These are phyloP conservation scores for Eleutherodactylus coqui DNA, from an alignment of 2,797 vertebrate species.

Conservation along the genomic window DNA sequence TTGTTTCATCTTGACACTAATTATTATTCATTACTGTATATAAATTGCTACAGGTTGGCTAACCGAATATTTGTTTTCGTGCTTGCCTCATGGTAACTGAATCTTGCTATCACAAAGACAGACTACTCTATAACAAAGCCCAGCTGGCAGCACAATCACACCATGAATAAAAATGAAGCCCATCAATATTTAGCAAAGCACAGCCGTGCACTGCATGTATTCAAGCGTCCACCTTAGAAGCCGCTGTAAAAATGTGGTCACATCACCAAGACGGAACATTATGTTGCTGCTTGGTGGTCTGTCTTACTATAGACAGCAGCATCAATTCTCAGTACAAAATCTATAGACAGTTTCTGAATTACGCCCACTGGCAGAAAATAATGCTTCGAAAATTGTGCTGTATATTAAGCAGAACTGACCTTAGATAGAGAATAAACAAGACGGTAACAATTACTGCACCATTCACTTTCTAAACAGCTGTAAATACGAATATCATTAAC, in stretches of 20 bases:
- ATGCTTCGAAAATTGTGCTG: not conserved
- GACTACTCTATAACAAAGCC: conserved; percentile 17
- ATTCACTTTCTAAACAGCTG: not conserved
- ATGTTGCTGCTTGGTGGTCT: not conserved
- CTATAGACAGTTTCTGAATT: conserved; percentile 1
- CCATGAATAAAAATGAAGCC: conserved; percentile 47
- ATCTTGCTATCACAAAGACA: conserved; percentile 22
- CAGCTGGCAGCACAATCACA: not conserved
- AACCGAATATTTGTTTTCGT: not conserved
- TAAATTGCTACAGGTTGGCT: conserved; percentile 2
- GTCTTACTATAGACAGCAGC: not conserved
- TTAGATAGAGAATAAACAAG: not conserved
- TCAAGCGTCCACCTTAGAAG: not conserved
- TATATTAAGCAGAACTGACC: not conserved
- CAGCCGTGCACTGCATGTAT: not conserved
- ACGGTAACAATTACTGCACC: not conserved
- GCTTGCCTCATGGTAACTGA: conserved; percentile 9
- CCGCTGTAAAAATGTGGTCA: not conserved
- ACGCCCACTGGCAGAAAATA: not conserved
- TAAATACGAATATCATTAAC: conserved; percentile 22
- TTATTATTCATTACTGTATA: conserved; percentile 19
- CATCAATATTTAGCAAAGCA: conserved; percentile 21
- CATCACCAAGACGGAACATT: not conserved
- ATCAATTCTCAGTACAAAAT: conserved; percentile 9
- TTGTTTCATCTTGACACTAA: conserved; percentile 13